Conservation (phyloP, 2,797 vertebrate genomes). For the Scleropages formosus region DNA sequence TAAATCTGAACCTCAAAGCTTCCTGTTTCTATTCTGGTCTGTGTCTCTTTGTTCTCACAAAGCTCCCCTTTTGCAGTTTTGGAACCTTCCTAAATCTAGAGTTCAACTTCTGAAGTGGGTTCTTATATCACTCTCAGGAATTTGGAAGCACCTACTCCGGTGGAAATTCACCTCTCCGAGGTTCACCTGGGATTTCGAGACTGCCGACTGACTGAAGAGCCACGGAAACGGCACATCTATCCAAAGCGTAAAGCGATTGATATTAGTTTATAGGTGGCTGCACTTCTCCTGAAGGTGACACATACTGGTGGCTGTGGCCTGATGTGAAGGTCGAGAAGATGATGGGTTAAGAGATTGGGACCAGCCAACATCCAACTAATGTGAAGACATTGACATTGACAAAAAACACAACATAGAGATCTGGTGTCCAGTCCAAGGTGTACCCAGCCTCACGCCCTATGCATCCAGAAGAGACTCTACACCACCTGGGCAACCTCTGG, state of each 20-base stretch:
- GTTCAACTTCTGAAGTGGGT: constrained; percentile 20
- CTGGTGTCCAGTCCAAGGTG: neutral
- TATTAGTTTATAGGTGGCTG: constrained; percentile 3
- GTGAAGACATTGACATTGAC: neutral
- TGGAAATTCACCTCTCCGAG: constrained; percentile 23
- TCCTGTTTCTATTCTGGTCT: constrained; percentile 13
- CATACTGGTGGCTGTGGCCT: neutral
- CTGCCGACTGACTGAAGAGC: constrained; percentile 11
- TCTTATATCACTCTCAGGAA: constrained; percentile 25
- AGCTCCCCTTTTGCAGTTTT: constrained; percentile 37
- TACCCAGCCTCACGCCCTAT: too few relatives aligned
- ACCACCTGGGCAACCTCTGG: too few relatives aligned
- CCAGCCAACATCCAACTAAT: neutral
- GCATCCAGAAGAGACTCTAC: too few relatives aligned
- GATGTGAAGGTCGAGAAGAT: neutral
- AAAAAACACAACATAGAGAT: neutral
- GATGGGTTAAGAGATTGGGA: neutral
- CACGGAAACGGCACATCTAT: constrained; percentile 13
- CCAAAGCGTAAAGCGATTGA: constrained; percentile 22
- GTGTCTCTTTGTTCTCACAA: constrained; percentile 40
- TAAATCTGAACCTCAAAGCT: constrained; percentile 48
- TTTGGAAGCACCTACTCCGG: neutral
- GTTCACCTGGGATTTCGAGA: neutral
- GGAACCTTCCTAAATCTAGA: constrained; percentile 30
- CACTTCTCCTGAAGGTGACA: constrained; percentile 5